phyloP scores from a whole-genome alignment of 1,140 invertebrate genomes.

The Sycobia sp. region DNA sequence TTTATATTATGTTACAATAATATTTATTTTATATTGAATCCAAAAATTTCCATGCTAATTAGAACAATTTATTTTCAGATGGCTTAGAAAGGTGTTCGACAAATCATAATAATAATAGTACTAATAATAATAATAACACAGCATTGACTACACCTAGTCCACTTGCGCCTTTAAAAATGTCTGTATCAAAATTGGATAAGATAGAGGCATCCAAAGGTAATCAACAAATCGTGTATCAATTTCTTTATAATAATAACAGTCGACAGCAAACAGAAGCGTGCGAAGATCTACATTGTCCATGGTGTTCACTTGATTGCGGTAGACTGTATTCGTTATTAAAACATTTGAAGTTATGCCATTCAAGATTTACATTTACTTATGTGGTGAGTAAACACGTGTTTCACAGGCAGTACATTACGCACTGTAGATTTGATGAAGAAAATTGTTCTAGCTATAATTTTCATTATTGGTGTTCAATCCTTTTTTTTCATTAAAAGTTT shows the following conservation, averaged over 20 bases:
- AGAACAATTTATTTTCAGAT: slow-evolving; percentile 42
- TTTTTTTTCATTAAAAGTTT: slow-evolving; percentile 7
- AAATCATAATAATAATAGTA: slow-evolving; percentile 50
- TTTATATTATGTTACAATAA: too few relatives aligned
- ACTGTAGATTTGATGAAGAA: too few relatives aligned
- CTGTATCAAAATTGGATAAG: slow-evolving; percentile 46
- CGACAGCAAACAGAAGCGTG: slow-evolving; percentile 93
- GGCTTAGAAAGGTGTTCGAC: slow-evolving; percentile 52
- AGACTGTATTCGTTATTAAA: slow-evolving; percentile 88
- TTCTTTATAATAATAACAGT: slow-evolving; percentile 93
- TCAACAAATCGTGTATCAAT: slow-evolving; percentile 89
- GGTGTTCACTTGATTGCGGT: slow-evolving; percentile 91
- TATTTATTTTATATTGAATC: too few relatives aligned
- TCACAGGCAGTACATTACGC: too few relatives aligned
- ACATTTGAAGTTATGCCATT: slow-evolving; percentile 91
- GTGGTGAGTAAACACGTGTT: slow-evolving; percentile 67
- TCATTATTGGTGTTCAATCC: too few relatives aligned
- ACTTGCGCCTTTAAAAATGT: slow-evolving; percentile 51
- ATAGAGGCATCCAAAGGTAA: slow-evolving; percentile 50
- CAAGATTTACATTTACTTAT: slow-evolving; percentile 91
- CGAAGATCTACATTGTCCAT: slow-evolving; percentile 90
- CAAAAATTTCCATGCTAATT: background rate
- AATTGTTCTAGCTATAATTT: slow-evolving; percentile 16
- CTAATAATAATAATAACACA: slow-evolving; percentile 54
- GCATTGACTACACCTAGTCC: slow-evolving; percentile 54